A percentile compares a stretch with the other conserved stretches of the same genome.
Conservation (phyloP, 1,140 invertebrate species). For the silkworm (Bombyx mori) region ASM3026992v2 NC_085124.1:1678501-1679000, state of each 20-base stretch:
- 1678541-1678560: too few species aligned
- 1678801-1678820: conserved; percentile 81
- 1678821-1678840: conserved; percentile 89
- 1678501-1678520: too few species aligned
- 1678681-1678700: conserved; percentile 98
- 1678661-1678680: conserved; percentile 63
- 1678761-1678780: conserved; percentile 79
- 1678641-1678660: too few species aligned
- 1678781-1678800: conserved; percentile 75
- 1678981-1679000: too few species aligned
- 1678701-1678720: conserved; percentile 93
- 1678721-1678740: conserved; percentile 95
- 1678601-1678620: too few species aligned
- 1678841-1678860: conserved; percentile 91
- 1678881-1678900: conserved; percentile 42
- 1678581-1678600: too few species aligned
- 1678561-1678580: too few species aligned
- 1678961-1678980: too few species aligned
- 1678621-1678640: too few species aligned
- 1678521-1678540: too few species aligned
- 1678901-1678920: neutral
- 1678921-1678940: too few species aligned
- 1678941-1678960: too few species aligned
- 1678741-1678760: conserved; percentile 88
- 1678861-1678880: conserved; percentile 86